phyloP scores from a whole-genome alignment of 2,113 vertebrate genomes.

The Cyprinodon brontotheroides region DNA sequence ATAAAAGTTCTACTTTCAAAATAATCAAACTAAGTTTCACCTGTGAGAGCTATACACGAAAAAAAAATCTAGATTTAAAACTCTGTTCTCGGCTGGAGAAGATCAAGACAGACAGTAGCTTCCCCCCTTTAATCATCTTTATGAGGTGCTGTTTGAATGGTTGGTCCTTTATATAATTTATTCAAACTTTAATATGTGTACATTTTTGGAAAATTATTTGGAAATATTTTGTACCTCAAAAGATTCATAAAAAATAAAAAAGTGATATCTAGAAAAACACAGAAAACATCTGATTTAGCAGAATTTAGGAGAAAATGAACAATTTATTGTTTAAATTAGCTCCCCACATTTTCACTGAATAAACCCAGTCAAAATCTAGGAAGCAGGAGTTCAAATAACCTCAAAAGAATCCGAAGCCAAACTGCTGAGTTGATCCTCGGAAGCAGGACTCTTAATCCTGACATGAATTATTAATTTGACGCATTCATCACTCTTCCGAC shows the following conservation, averaged over 20 bases:
- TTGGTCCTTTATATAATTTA: neutral
- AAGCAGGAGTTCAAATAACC: neutral
- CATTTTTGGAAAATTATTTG: neutral
- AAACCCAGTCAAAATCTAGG: neutral
- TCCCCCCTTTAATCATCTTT: neutral
- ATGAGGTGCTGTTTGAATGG: neutral
- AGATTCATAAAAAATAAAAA: neutral
- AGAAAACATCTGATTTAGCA: neutral
- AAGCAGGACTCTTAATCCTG: constrained; percentile 49
- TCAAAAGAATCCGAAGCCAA: constrained; percentile 4
- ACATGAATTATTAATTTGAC: constrained; percentile 76
- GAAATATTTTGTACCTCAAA: neutral
- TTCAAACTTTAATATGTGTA: neutral
- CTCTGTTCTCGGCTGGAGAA: neutral
- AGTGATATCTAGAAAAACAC: neutral
- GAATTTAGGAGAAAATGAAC: neutral
- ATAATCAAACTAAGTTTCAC: constrained; percentile 17
- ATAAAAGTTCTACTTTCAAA: constrained; percentile 11
- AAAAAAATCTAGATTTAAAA: neutral
- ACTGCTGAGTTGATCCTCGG: constrained; percentile 52
- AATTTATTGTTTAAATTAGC: neutral
- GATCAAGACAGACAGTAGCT: neutral
- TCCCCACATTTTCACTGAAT: neutral
- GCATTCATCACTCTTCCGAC: constrained; percentile 67
- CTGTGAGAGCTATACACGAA: constrained; percentile 2